Evolutionary conservation across 2,888 invertebrate genomes (phyloP), one percentile per base, ranked within the genome.

Genomic region (Sthenelais limicola): DNA sequence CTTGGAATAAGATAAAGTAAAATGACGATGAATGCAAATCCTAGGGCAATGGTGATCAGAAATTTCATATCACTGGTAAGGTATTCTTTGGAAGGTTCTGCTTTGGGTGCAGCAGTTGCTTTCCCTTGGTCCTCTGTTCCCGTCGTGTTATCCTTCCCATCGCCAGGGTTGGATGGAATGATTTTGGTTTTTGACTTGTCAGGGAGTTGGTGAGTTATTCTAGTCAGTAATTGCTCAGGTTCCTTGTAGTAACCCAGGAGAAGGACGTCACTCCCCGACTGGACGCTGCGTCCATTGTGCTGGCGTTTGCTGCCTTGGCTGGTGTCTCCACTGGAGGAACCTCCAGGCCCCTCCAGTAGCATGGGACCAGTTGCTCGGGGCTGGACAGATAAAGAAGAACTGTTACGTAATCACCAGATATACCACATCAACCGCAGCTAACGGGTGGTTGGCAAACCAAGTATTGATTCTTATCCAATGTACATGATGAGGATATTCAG

Each of bases 231-330:
- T 24, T 77, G 76, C 35, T 85, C 84, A 18, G 86, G 86, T 4
- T 85, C 82, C 76, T 86, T 85, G 77, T 87, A 86, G 70, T 85
- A 84, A 54, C 86, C 85, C 69, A 84, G 73, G 74, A 84, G 70
- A 0, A 83, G 75, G 21, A 83, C 76, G 32, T 75, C 74, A 26
- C 78, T 77, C 24, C 78, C 80, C 38, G 80, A 74, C 3, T 80
- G 67, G n/a, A 82, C 75, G 51, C 82, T 76, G 58, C 77, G 81
- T 2, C 56, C 47, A 9, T 51, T 28, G 12, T 38, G 56, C 52
- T 51, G 30, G 24, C 52, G 47, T 32, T 67, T 72, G 32, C 54
- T n/a, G 3, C 54, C n/a, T 38, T 56, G 18, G 56, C 49, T 18
- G 73, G 58, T 15, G 26, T 15, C 9, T 33, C 26, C 62, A 18